phyloP scores from a whole-genome alignment of 2,888 invertebrate genomes.

The Cheilosia variabilis region DNA sequence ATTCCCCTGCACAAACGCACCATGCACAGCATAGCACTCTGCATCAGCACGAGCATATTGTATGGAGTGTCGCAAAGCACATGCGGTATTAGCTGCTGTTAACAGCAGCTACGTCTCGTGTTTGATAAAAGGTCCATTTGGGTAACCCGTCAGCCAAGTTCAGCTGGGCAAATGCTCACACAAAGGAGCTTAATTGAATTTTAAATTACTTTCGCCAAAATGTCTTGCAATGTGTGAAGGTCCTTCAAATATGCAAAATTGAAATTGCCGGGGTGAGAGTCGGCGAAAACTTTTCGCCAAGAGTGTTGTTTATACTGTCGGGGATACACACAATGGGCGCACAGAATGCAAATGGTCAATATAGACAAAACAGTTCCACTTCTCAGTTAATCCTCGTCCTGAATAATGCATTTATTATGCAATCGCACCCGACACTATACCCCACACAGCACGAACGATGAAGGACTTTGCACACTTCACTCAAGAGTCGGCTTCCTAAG shows the following conservation, averaged over 20 bases:
- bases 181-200: slow-evolving; percentile 76
- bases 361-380: slow-evolving; percentile 15
- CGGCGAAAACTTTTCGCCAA: slow-evolving; percentile 46
- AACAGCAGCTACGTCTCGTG: slow-evolving; percentile 33
- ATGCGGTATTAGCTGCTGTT: slow-evolving; percentile 70
- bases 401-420: slow-evolving; percentile 76
- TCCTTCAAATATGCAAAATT: slow-evolving; percentile 75
- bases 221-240: slow-evolving; percentile 73
- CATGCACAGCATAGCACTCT: neutral
- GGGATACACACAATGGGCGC: slow-evolving; percentile 19
- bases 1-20: slow-evolving; percentile 17
- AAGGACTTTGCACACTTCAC: slow-evolving; percentile 65
- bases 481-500: slow-evolving; percentile 25
- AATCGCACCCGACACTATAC: slow-evolving; percentile 59
- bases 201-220: slow-evolving; percentile 75
- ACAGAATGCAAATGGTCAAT: slow-evolving; percentile 68
- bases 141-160: slow-evolving; percentile 35
- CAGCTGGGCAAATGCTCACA: slow-evolving; percentile 52
- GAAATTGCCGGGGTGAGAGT: slow-evolving; percentile 36
- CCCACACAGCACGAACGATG: slow-evolving; percentile 49
- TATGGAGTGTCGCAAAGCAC: slow-evolving; percentile 19
- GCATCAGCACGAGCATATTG: neutral
- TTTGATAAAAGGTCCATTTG: slow-evolving; percentile 56
- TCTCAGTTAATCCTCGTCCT: slow-evolving; percentile 63
- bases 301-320: slow-evolving; percentile 56